A percentile compares a stretch with the other conserved stretches of the same genome.
Evolutionary conservation across 2,113 vertebrate species (phyloP).

Genomic region (Epinephelus fuscoguttatus): DNA sequence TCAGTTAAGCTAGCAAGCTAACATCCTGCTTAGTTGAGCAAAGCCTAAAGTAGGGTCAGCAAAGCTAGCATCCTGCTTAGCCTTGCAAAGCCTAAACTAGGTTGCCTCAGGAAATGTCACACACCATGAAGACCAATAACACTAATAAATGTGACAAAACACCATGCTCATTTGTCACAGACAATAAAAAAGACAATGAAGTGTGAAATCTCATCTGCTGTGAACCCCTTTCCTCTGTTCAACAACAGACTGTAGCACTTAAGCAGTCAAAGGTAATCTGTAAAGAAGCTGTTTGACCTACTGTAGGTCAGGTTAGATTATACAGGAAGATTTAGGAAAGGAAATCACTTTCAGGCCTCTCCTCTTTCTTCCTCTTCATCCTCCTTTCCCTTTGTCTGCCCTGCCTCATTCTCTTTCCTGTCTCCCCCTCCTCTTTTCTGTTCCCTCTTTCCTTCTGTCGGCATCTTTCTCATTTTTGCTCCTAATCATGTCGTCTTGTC

Average conservation of each 20-base stretch:
- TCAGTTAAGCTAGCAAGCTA: too few relatives aligned
- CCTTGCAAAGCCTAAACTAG: background rate
- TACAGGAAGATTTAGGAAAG: slow-evolving; percentile 54
- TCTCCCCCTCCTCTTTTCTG: background rate
- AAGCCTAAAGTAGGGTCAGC: too few relatives aligned
- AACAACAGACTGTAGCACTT: background rate
- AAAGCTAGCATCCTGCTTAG: background rate
- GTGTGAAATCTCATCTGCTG: slow-evolving; percentile 13
- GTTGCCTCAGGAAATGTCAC: background rate
- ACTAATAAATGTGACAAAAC: background rate
- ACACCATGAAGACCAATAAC: background rate
- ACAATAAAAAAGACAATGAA: background rate
- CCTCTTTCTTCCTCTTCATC: slow-evolving; percentile 21
- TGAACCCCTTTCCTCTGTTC: background rate
- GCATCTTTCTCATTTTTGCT: slow-evolving; percentile 26
- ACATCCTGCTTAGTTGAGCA: background rate
- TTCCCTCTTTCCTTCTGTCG: slow-evolving; percentile 25
- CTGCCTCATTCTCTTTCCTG: background rate
- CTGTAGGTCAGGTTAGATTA: slow-evolving; percentile 54
- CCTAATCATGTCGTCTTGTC: slow-evolving; percentile 42
- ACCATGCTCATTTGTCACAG: background rate
- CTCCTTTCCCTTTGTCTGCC: slow-evolving; percentile 44
- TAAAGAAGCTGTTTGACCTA: slow-evolving; percentile 10
- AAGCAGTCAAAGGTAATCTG: slow-evolving; percentile 11
- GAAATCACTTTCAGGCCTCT: slow-evolving; percentile 50